Percentiles rank a stretch among this genome's conserved stretches.
These are phyloP conservation scores for Caenorhabditis latens DNA, from an alignment of 1,140 invertebrate species.

Conservation along the genomic window DNA sequence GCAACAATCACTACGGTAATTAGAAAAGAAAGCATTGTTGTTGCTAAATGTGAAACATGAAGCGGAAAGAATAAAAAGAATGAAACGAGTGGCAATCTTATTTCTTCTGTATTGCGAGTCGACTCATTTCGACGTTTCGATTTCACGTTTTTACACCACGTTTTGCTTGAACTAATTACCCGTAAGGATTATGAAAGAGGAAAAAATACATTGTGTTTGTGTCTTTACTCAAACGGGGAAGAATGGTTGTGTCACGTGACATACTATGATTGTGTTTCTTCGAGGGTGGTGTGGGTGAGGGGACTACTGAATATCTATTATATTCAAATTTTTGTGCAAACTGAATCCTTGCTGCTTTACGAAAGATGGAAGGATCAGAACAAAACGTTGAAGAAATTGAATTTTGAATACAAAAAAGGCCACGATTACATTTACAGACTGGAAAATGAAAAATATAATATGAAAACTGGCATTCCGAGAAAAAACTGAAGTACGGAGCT, in stretches of 20 bases:
- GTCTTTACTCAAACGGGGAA: conserved; percentile 34
- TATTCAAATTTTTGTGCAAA: too few relatives aligned
- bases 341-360: too few relatives aligned
- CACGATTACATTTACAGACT: not conserved
- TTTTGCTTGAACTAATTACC: conserved; percentile 51
- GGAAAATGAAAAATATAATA: not conserved
- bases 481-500: too few relatives aligned
- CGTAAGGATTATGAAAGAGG: conserved; percentile 50
- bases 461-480: not conserved
- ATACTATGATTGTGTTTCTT: not conserved
- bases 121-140: conserved; percentile 36
- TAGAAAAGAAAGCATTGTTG: conserved; percentile 34
- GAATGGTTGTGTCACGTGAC: conserved; percentile 4
- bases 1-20: conserved; percentile 52
- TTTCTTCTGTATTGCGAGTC: not conserved
- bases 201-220: not conserved
- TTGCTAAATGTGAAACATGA: conserved; percentile 21
- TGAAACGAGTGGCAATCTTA: conserved; percentile 2
- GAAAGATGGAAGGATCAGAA: not conserved
- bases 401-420: too few relatives aligned
- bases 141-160: not conserved
- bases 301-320: too few relatives aligned
- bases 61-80: not conserved
- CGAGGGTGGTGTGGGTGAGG: too few relatives aligned
- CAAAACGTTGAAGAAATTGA: too few relatives aligned